Conservation (phyloP, 2,888 invertebrate genomes). For the Melieria picta region DNA sequence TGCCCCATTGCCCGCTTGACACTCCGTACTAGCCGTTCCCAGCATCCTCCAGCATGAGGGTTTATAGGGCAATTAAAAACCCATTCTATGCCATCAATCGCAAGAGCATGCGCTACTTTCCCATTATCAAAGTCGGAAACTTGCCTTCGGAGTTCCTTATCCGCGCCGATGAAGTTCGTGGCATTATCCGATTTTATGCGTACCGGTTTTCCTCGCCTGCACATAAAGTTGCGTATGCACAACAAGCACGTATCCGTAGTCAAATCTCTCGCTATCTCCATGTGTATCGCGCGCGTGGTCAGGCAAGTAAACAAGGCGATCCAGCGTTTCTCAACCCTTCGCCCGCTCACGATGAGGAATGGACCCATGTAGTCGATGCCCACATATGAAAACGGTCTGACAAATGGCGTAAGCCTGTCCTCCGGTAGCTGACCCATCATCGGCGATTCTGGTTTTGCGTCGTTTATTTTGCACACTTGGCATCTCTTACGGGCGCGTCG, state of each 20-base stretch:
- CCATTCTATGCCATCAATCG: constrained; percentile 38
- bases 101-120: constrained; percentile 21
- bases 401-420: constrained; percentile 1
- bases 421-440: constrained; percentile 9
- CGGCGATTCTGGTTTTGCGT: not conserved
- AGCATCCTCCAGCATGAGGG: constrained; percentile 33
- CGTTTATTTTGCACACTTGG: not conserved
- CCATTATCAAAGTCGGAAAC: constrained; percentile 21
- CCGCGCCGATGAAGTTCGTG: constrained; percentile 34
- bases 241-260: constrained; percentile 42
- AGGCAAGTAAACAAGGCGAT: constrained; percentile 35
- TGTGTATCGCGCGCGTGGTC: constrained; percentile 30
- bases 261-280: constrained; percentile 38
- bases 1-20: constrained; percentile 31
- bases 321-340: constrained; percentile 28
- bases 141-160: constrained; percentile 18
- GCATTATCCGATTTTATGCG: constrained; percentile 36
- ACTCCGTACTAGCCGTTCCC: constrained; percentile 38
- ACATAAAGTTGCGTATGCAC: constrained; percentile 42
- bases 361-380: constrained; percentile 40
- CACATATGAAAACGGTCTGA: not conserved
- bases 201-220: constrained; percentile 24
- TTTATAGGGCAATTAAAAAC: constrained; percentile 39
- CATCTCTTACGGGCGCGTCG: not conserved
- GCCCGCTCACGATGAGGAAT: constrained; percentile 32